Evolutionary conservation across 2,888 invertebrate species (phyloP).

Genomic region (Labia minor): DNA sequence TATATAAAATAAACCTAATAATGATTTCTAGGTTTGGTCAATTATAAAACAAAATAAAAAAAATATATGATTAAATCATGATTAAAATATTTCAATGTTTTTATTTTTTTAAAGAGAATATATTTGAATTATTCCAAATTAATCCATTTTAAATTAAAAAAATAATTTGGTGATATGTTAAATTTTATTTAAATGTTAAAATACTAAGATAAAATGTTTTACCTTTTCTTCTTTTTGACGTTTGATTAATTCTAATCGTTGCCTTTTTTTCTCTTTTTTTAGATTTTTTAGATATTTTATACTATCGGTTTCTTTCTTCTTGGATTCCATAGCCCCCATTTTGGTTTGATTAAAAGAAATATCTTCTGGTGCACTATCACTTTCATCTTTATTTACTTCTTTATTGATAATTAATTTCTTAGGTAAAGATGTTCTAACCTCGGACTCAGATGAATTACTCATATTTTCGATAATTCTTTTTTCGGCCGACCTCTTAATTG

Average conservation of each 20-base stretch:
- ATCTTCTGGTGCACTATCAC: conserved; percentile 23
- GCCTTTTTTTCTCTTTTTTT: conserved; percentile 22
- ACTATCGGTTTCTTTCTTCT: conserved; percentile 20
- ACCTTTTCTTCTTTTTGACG: conserved; percentile 25
- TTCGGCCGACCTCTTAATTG: conserved; percentile 23
- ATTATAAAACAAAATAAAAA: no score
- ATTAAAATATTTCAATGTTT: no score
- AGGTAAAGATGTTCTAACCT: conserved; percentile 17
- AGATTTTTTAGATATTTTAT: conserved; percentile 20
- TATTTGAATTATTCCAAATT: no score
- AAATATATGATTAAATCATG: no score
- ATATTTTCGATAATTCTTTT: conserved; percentile 23
- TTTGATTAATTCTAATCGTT: conserved; percentile 22
- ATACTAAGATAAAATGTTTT: no score
- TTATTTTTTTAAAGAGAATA: no score
- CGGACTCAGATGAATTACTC: conserved; percentile 23
- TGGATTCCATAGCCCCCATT: conserved; percentile 15
- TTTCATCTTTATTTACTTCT: conserved; percentile 15
- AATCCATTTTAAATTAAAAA: no score
- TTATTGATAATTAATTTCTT: background rate
- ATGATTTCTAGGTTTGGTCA: no score
- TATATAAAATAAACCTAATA: no score
- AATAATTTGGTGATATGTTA: no score
- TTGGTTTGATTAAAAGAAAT: conserved; percentile 19
- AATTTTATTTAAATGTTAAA: no score